phyloP scores from a whole-genome alignment of 2,797 vertebrate species.

The Triplophysa yarkandensis region DNA sequence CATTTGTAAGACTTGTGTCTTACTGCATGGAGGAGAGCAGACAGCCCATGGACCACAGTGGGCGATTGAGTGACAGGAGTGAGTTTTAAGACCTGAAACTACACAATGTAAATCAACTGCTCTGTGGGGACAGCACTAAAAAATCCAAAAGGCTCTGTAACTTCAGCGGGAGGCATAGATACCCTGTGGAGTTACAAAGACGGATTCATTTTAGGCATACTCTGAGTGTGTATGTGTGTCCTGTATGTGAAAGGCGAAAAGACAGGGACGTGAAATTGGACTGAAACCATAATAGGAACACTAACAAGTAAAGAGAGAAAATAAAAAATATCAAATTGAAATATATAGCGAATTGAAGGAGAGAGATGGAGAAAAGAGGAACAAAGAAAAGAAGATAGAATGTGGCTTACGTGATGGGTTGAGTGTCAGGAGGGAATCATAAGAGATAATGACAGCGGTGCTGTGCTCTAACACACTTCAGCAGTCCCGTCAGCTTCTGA shows the following conservation, averaged over 20 bases:
- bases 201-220: constrained; percentile 31
- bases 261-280: constrained; percentile 23
- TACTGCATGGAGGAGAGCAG: not conserved
- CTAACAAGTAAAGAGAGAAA: constrained; percentile 28
- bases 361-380: not conserved
- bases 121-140: constrained; percentile 22
- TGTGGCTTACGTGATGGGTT: constrained; percentile 43
- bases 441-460: constrained; percentile 49
- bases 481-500: constrained; percentile 42
- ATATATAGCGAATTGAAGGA: constrained; percentile 21
- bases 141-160: constrained; percentile 27
- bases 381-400: constrained; percentile 32
- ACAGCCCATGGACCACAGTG: not conserved
- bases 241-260: constrained; percentile 7
- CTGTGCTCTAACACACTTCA: constrained; percentile 48
- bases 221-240: not conserved
- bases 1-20: not conserved
- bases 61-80: constrained; percentile 24
- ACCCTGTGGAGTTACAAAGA: constrained; percentile 41
- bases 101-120: constrained; percentile 38
- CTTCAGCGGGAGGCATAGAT: constrained; percentile 40
- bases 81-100: constrained; percentile 17
- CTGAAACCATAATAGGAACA: constrained; percentile 1
- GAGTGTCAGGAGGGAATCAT: constrained; percentile 52
- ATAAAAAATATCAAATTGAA: constrained; percentile 31